Base-by-base conservation (phyloP, 2,113 vertebrate genomes). In the Ondatra zibethicus region DNA sequence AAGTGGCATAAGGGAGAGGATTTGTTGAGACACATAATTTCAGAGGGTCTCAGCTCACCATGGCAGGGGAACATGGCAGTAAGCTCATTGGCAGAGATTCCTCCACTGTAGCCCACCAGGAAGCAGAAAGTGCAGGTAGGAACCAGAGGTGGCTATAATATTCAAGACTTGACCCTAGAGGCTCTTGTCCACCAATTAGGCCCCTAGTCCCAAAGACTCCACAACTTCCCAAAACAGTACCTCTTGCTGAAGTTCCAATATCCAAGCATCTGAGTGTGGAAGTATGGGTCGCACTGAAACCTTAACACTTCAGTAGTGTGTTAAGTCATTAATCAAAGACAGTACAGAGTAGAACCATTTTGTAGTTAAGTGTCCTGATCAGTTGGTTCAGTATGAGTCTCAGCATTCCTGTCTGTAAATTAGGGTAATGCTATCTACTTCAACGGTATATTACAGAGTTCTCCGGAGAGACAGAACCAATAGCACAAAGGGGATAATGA, bases 311-410 rank as follows among this genome's bases (percentile, higher is more conserved):
- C 63, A 94, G 21, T 55, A 52, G 52, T 77, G 72, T 17, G 27
- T 52, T 86, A 93, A 92, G 52, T 95, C 72, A 92, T 94, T 95
- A 88, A 92, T 23, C 50, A 94, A n/a, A 90, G 21, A 55, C 14
- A 75, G 42, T 14, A 7, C 27, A 96, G 55, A 76, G 3, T 70
- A 96, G 33, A 88, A 81, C 72, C 80, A 76, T 55, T 94, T 92
- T 96, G 90, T 4, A 96, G 16, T 27, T 80, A 50, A 45, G 19
- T 84, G 36, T 89, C 68, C n/a, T 91, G 42, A 80, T 29, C 33
- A 93, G 63, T 70, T 36, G 75, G 42, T 50, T 92, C n/a, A 93
- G 58, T 12, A 39, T 12, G 61, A 66, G 82, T 10, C 82, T 47
- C 61, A 47, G 5, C 19, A 19, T 66, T 66, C 61, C 39, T 31